A percentile compares a stretch with the other conserved stretches of the same genome.
These are phyloP conservation scores for Salvelinus fontinalis DNA, from an alignment of 2,113 vertebrate species.

Conservation along the genomic window DNA sequence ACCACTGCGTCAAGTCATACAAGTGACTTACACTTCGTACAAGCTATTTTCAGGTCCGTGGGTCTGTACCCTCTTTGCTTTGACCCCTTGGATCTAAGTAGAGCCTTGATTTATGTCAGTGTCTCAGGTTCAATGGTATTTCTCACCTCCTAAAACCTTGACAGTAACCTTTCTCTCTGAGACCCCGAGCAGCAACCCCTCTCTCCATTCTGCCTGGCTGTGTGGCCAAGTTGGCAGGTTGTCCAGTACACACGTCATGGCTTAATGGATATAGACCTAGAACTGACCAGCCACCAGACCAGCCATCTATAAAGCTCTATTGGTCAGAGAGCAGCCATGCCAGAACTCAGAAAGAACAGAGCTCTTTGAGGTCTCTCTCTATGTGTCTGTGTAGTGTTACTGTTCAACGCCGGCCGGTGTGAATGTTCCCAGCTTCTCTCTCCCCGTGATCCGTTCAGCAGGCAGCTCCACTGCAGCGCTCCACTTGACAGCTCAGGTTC, in stretches of 20 bases:
- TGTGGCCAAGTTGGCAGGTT: neutral
- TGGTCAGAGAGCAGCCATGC: too few relatives aligned
- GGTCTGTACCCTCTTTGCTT: neutral
- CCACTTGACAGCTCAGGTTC: conserved; percentile 15
- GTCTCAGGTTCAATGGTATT: conserved; percentile 7
- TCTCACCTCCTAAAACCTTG: conserved; percentile 8
- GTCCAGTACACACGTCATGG: neutral
- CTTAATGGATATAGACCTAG: too few relatives aligned
- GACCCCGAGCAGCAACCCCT: neutral
- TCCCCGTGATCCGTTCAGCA: neutral
- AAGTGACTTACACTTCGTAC: too few relatives aligned
- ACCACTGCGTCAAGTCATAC: too few relatives aligned
- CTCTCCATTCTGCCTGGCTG: too few relatives aligned
- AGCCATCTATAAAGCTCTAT: too few relatives aligned
- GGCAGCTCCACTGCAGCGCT: neutral
- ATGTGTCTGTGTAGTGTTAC: neutral
- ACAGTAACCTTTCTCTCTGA: conserved; percentile 1
- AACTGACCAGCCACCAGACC: too few relatives aligned
- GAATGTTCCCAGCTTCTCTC: conserved; percentile 12
- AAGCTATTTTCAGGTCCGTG: neutral
- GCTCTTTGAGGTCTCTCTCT: neutral
- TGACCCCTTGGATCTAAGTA: neutral
- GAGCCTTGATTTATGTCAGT: neutral
- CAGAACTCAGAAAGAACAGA: too few relatives aligned
- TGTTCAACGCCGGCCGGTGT: neutral